Percentiles rank a stretch among this genome's conserved stretches.
phyloP scores from a whole-genome alignment of 1,140 invertebrate species.

The Drosophila biarmipes region DNA sequence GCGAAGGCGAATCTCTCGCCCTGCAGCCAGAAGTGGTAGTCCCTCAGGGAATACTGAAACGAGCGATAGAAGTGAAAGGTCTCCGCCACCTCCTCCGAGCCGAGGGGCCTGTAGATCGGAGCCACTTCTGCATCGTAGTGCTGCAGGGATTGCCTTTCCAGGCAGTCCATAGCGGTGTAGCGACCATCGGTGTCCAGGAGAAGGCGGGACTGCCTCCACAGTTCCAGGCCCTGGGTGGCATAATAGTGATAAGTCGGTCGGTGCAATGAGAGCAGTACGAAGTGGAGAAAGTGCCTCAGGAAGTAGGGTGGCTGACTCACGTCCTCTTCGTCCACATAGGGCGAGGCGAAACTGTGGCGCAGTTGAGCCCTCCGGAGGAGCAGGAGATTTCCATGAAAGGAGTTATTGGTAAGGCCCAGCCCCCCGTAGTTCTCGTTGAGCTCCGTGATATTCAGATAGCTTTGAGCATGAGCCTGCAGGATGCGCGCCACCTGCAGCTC shows the following conservation, averaged over 20 bases:
- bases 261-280: slow-evolving; percentile 58
- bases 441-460: slow-evolving; percentile 56
- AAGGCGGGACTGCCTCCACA: slow-evolving; percentile 62
- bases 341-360: slow-evolving; percentile 47
- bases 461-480: slow-evolving; percentile 57
- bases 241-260: slow-evolving; percentile 79
- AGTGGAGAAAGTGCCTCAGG: slow-evolving; percentile 69
- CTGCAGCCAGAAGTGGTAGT: slow-evolving; percentile 74
- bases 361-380: slow-evolving; percentile 45
- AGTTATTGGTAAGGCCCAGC: slow-evolving; percentile 10
- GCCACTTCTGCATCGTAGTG: slow-evolving; percentile 30
- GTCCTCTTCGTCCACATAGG: slow-evolving; percentile 65
- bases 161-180: slow-evolving; percentile 70
- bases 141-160: slow-evolving; percentile 56
- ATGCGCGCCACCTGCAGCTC: slow-evolving; percentile 69
- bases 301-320: slow-evolving; percentile 71
- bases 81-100: slow-evolving; percentile 46
- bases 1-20: slow-evolving; percentile 77
- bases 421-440: slow-evolving; percentile 30
- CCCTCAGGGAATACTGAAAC: slow-evolving; percentile 50
- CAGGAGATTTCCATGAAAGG: slow-evolving; percentile 65
- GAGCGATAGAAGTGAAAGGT: slow-evolving; percentile 71
- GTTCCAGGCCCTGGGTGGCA: slow-evolving; percentile 69
- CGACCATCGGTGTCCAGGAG: slow-evolving; percentile 70
- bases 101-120: slow-evolving; percentile 46